A percentile compares a stretch with the other conserved stretches of the same genome.
Evolutionary conservation across 2,113 vertebrate species (phyloP).

Genomic region (Pongo abelii): DNA sequence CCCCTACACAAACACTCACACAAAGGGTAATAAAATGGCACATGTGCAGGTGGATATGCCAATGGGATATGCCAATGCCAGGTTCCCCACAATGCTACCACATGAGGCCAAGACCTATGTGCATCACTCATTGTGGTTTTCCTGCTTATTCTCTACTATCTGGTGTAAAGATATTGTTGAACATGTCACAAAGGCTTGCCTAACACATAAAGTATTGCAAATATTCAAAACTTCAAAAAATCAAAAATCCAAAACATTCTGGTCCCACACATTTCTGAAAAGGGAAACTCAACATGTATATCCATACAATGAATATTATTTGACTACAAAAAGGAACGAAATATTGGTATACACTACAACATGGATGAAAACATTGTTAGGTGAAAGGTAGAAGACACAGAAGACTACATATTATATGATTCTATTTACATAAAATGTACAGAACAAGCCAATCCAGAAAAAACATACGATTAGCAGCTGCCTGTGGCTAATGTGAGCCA

Average conservation of each 20-base stretch:
- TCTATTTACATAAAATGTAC: neutral
- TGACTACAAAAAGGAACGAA: neutral
- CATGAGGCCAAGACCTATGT: neutral
- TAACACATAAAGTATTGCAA: neutral
- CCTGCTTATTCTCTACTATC: neutral
- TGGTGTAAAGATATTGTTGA: neutral
- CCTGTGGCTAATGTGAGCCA: neutral
- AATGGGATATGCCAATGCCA: neutral
- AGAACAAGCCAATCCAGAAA: neutral
- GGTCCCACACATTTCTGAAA: neutral
- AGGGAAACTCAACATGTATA: neutral
- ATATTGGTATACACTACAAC: neutral
- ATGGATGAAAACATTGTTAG: neutral
- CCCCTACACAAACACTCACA: neutral
- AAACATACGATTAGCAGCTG: neutral
- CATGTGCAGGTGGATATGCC: neutral
- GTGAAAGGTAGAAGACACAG: neutral
- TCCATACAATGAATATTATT: neutral
- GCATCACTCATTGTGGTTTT: neutral
- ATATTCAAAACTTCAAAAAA: neutral
- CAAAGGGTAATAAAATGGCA: neutral
- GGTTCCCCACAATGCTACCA: neutral
- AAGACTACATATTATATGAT: neutral
- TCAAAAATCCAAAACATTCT: neutral
- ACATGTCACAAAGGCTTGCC: neutral